These are phyloP conservation scores for Synergus japonicus DNA, from an alignment of 2,888 invertebrate genomes.

Conservation along the genomic window DNA sequence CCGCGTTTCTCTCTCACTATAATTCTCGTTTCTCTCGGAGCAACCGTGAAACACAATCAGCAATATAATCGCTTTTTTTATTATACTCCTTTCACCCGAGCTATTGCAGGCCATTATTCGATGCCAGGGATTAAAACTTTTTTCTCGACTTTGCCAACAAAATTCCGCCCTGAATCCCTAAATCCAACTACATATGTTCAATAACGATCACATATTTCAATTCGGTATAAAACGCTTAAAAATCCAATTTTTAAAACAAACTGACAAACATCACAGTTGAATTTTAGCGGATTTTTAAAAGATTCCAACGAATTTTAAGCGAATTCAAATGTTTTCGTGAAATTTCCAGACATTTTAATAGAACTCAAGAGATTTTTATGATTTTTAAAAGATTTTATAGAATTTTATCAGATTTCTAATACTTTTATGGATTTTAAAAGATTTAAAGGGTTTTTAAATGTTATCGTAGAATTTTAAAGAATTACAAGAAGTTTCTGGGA, in stretches of 20 bases:
- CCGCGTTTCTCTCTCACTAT: background rate
- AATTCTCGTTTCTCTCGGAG: background rate
- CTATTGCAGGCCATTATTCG: background rate
- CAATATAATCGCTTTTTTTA: constrained; percentile 36
- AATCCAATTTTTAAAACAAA: too few species aligned
- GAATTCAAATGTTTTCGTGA: too few species aligned
- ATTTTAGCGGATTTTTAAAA: background rate
- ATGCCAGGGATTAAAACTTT: constrained; percentile 20
- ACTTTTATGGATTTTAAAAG: too few species aligned
- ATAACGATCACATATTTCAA: constrained; percentile 26
- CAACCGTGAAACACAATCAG: constrained; percentile 30
- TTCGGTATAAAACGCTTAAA: constrained; percentile 6
- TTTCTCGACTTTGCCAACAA: constrained; percentile 12
- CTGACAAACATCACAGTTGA: too few species aligned
- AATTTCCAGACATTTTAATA: too few species aligned
- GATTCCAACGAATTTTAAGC: too few species aligned
- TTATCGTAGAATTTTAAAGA: too few species aligned
- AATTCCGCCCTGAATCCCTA: constrained; percentile 24
- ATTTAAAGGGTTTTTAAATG: too few species aligned
- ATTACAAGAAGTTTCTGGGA: too few species aligned
- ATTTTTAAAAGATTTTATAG: too few species aligned
- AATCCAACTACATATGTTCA: constrained; percentile 15
- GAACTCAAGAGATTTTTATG: too few species aligned
- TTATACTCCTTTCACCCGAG: constrained; percentile 15
- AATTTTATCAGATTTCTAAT: too few species aligned